Evolutionary conservation across 2,888 invertebrate species (phyloP).

Genomic region (Stictocephala bisonia): DNA sequence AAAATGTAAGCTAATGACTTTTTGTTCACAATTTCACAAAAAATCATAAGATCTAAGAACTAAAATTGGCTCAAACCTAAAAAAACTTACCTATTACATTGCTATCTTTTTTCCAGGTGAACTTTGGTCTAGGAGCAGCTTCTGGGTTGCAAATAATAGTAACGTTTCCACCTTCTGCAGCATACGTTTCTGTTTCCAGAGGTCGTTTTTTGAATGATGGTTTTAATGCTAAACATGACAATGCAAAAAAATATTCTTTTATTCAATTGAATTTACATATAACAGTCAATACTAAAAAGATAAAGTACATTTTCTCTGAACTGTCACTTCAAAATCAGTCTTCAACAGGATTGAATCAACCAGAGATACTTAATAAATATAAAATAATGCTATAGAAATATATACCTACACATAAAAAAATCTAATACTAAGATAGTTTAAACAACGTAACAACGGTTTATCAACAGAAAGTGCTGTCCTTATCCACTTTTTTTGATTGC

Average conservation of each 20-base stretch:
- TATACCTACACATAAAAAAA: too few relatives aligned
- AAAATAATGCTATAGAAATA: too few relatives aligned
- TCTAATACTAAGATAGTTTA: too few relatives aligned
- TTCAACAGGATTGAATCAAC: too few relatives aligned
- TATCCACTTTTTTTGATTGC: too few relatives aligned
- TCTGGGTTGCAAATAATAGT: slow-evolving; percentile 94
- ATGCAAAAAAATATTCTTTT: background rate
- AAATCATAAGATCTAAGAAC: too few relatives aligned
- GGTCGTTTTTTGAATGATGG: slow-evolving; percentile 93
- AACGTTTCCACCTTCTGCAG: slow-evolving; percentile 90
- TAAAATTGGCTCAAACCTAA: too few relatives aligned
- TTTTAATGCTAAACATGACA: slow-evolving; percentile 70
- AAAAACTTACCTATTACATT: slow-evolving; percentile 69
- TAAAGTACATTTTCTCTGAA: background rate
- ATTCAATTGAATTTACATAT: background rate
- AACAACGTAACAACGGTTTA: too few relatives aligned
- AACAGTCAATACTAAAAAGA: background rate
- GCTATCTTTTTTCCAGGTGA: slow-evolving; percentile 91
- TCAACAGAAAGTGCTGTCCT: too few relatives aligned
- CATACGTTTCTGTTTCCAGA: slow-evolving; percentile 89
- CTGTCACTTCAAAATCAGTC: too few relatives aligned
- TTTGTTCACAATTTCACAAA: too few relatives aligned
- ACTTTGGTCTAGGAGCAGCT: slow-evolving; percentile 90
- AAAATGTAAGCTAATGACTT: background rate
- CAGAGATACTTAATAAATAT: too few relatives aligned